Conservation (phyloP, 2,113 vertebrate genomes). For the Engraulis encrasicolus region DNA sequence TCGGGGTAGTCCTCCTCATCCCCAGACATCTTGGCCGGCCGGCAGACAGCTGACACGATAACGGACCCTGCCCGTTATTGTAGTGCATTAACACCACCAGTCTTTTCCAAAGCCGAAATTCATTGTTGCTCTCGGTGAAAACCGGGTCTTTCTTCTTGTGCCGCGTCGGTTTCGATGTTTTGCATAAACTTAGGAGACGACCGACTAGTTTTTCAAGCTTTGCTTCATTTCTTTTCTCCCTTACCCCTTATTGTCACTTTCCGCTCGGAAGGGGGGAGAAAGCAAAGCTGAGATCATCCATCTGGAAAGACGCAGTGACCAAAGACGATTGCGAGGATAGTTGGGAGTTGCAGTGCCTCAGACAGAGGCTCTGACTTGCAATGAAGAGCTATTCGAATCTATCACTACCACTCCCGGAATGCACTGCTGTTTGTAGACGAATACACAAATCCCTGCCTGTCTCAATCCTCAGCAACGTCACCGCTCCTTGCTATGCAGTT, state of each 20-base stretch:
- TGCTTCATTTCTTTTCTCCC: slow-evolving; percentile 42
- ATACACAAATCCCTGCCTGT: slow-evolving; percentile 16
- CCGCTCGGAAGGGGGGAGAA: slow-evolving; percentile 54
- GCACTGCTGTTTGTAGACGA: slow-evolving; percentile 49
- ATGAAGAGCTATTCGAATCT: neutral
- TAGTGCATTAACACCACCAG: slow-evolving; percentile 17
- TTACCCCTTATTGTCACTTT: slow-evolving; percentile 45
- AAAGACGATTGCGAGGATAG: slow-evolving; percentile 13
- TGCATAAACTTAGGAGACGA: neutral
- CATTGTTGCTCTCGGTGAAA: slow-evolving; percentile 9
- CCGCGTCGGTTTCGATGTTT: neutral
- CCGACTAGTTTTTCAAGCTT: neutral
- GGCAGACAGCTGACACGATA: slow-evolving; percentile 36
- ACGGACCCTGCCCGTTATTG: slow-evolving; percentile 44
- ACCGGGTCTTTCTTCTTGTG: neutral
- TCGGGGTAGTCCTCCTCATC: slow-evolving; percentile 83
- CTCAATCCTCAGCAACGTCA: slow-evolving; percentile 29
- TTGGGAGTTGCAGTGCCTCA: slow-evolving; percentile 72
- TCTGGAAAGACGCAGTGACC: slow-evolving; percentile 59
- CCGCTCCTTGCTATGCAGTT: neutral
- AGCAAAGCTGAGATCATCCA: slow-evolving; percentile 78
- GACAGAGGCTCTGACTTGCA: neutral
- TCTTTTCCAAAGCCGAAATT: slow-evolving; percentile 1
- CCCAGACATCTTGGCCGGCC: slow-evolving; percentile 74
- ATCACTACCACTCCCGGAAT: slow-evolving; percentile 62